These are phyloP conservation scores for Dendrolimus kikuchii DNA, from an alignment of 1,140 invertebrate species.

Conservation along the genomic window DNA sequence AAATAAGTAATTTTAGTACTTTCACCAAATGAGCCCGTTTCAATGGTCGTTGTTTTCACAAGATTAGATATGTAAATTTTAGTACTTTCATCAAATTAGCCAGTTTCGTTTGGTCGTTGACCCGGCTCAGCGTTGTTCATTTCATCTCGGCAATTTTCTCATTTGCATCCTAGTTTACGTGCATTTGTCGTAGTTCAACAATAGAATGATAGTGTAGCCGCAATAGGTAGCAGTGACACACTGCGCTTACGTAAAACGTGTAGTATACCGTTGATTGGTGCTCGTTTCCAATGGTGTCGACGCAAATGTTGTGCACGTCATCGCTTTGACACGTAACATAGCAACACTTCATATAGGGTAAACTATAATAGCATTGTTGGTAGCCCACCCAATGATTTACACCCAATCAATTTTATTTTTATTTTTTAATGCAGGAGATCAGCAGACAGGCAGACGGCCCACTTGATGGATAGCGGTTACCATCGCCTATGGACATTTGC, in stretches of 20 bases:
- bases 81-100: too few species aligned
- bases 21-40: too few species aligned
- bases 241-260: slow-evolving; percentile 17
- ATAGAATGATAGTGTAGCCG: slow-evolving; percentile 22
- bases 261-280: slow-evolving; percentile 9
- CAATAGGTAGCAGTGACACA: slow-evolving; percentile 18
- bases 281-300: slow-evolving; percentile 9
- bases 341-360: not conserved
- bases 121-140: slow-evolving; percentile 3
- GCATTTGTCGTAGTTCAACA: slow-evolving; percentile 1
- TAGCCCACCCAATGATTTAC: not conserved
- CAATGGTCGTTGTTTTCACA: too few species aligned
- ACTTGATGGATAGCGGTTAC: too few species aligned
- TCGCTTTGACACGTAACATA: not conserved
- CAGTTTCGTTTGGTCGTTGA: slow-evolving; percentile 7
- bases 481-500: too few species aligned
- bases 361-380: not conserved
- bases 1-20: too few species aligned
- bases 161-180: not conserved
- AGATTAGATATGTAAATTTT: too few species aligned
- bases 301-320: not conserved
- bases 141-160: slow-evolving; percentile 3
- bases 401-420: too few species aligned
- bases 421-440: too few species aligned
- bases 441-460: too few species aligned